Evolutionary conservation across 1,140 invertebrate genomes (phyloP).

Genomic region (Bombus pascuorum): DNA sequence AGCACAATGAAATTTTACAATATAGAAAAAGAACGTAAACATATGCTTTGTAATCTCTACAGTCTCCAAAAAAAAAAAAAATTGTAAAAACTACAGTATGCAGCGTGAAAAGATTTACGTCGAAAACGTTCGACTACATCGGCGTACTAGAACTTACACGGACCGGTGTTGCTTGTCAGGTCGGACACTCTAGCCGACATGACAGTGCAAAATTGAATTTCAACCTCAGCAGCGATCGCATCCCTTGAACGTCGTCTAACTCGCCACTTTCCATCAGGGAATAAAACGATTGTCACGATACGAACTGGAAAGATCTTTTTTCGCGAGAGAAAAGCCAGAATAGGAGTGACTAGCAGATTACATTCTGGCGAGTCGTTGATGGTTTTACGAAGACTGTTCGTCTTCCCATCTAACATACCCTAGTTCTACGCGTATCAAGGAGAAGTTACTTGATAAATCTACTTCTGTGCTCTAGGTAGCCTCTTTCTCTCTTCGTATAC

Average conservation of each 20-base stretch:
- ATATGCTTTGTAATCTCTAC: no score
- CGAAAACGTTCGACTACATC: no score
- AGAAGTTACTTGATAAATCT: constrained; percentile 42
- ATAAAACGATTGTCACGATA: constrained; percentile 25
- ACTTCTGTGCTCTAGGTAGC: constrained; percentile 2
- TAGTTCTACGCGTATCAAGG: not conserved
- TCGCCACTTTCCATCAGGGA: constrained; percentile 22
- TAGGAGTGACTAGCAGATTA: constrained; percentile 30
- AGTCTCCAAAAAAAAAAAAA: no score
- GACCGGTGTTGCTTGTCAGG: not conserved
- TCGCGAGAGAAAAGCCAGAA: not conserved
- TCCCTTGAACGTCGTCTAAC: constrained; percentile 14
- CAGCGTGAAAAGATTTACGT: not conserved
- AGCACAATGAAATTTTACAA: no score
- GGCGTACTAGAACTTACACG: not conserved
- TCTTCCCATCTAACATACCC: not conserved
- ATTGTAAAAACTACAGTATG: no score
- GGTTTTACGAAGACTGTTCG: constrained; percentile 19
- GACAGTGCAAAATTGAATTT: constrained; percentile 20
- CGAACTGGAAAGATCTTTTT: constrained; percentile 22
- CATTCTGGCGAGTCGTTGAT: constrained; percentile 12
- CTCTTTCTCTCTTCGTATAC: not conserved
- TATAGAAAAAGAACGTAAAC: no score
- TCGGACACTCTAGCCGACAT: no score
- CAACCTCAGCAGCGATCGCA: constrained; percentile 5